These are phyloP conservation scores for Cantharis nigra DNA, from an alignment of 2,888 invertebrate genomes.

Conservation along the genomic window DNA sequence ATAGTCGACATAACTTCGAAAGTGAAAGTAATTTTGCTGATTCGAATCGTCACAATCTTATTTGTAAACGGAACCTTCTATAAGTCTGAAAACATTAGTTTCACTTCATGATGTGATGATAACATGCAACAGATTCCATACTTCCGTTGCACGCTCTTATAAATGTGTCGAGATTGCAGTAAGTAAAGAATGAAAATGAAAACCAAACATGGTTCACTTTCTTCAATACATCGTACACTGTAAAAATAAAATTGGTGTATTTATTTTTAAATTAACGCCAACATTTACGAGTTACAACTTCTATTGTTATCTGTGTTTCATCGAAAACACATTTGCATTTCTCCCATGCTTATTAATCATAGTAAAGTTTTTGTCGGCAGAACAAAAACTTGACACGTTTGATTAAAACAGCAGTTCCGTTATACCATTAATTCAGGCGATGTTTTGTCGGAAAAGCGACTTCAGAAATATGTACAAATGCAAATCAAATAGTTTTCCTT, in stretches of 20 bases:
- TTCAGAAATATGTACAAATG: neutral
- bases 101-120: too few species aligned
- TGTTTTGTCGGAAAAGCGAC: neutral
- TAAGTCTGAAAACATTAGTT: too few species aligned
- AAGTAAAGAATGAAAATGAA: too few species aligned
- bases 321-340: neutral
- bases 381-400: neutral
- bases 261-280: too few species aligned
- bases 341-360: neutral
- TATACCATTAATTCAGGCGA: neutral
- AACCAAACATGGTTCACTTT: neutral
- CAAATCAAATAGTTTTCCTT: neutral
- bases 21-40: too few species aligned
- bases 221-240: neutral
- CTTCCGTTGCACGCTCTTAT: too few species aligned
- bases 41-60: too few species aligned
- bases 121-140: too few species aligned
- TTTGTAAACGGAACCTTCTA: too few species aligned
- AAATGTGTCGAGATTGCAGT: neutral
- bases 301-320: too few species aligned
- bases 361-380: neutral
- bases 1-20: too few species aligned
- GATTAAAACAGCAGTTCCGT: neutral
- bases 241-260: neutral
- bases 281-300: too few species aligned